phyloP scores from a whole-genome alignment of 2,797 vertebrate species.

The Menidia menidia region DNA sequence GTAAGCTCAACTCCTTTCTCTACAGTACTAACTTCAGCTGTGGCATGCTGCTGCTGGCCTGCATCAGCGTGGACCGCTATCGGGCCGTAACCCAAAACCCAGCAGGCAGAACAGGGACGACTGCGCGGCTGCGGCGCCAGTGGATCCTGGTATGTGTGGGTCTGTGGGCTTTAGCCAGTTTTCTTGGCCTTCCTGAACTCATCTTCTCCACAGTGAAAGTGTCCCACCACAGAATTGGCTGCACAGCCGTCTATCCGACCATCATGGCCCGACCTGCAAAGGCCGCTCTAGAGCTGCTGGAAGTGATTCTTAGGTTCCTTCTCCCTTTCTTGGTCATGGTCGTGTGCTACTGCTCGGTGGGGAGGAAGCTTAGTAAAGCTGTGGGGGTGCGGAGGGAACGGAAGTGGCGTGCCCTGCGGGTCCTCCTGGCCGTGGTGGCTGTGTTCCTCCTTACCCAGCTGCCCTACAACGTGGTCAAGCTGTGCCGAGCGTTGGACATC shows the following conservation, averaged over 20 bases:
- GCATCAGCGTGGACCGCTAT: constrained; percentile 92
- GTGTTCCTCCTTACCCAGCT: constrained; percentile 92
- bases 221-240: constrained; percentile 74
- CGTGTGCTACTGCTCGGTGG: constrained; percentile 86
- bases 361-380: constrained; percentile 78
- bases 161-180: constrained; percentile 85
- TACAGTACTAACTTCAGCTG: constrained; percentile 95
- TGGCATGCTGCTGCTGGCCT: constrained; percentile 93
- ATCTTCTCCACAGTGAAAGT: constrained; percentile 86
- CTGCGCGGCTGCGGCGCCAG: constrained; percentile 44
- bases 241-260: constrained; percentile 82
- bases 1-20: constrained; percentile 89
- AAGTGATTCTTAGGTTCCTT: constrained; percentile 88
- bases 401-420: constrained; percentile 85
- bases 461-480: constrained; percentile 92
- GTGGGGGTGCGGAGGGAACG: constrained; percentile 71
- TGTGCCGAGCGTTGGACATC: constrained; percentile 87
- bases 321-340: constrained; percentile 90
- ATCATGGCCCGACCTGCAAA: constrained; percentile 82
- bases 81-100: constrained; percentile 70
- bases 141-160: constrained; percentile 70
- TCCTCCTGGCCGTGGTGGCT: constrained; percentile 89
- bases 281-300: constrained; percentile 87
- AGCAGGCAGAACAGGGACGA: constrained; percentile 26
- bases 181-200: constrained; percentile 89